Conservation (phyloP, 2,888 invertebrate species). For the Lucinisca nassula region DNA sequence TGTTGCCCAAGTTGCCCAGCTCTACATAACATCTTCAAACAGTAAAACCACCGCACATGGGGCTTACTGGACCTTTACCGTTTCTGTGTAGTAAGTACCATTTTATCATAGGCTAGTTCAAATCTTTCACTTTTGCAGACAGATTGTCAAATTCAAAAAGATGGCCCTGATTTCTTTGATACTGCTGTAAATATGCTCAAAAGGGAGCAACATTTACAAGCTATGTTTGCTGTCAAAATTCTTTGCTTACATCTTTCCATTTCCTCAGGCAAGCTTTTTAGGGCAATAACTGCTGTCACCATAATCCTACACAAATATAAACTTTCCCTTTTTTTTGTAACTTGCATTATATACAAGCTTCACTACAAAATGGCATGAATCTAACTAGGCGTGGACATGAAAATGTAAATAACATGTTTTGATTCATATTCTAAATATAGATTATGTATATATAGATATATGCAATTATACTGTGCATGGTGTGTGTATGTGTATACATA, state of each 20-base stretch:
- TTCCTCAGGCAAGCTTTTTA: too few species aligned
- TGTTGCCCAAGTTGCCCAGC: too few species aligned
- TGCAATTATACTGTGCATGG: slow-evolving; percentile 45
- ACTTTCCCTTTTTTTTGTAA: too few species aligned
- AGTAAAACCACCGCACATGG: too few species aligned
- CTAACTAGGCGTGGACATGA: slow-evolving; percentile 44
- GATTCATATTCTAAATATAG: slow-evolving; percentile 73
- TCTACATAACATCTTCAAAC: too few species aligned
- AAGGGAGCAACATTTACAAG: slow-evolving; percentile 83
- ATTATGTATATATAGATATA: slow-evolving; percentile 70
- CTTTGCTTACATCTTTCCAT: too few species aligned
- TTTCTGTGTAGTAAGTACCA: too few species aligned
- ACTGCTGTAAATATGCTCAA: slow-evolving; percentile 78
- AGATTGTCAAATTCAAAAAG: slow-evolving; percentile 80
- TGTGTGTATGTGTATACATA: slow-evolving; percentile 18
- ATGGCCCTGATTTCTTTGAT: slow-evolving; percentile 23
- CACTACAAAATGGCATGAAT: slow-evolving; percentile 5
- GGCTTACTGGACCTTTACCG: too few species aligned
- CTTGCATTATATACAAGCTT: slow-evolving; percentile 7
- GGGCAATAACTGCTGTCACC: too few species aligned
- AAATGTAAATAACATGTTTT: slow-evolving; percentile 74
- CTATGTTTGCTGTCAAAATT: too few species aligned
- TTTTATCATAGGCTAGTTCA: too few species aligned
- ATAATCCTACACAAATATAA: too few species aligned
- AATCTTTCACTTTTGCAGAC: slow-evolving; percentile 32